Evolutionary conservation across 2,113 vertebrate species (phyloP).

Genomic region (Clarias batrachus): DNA sequence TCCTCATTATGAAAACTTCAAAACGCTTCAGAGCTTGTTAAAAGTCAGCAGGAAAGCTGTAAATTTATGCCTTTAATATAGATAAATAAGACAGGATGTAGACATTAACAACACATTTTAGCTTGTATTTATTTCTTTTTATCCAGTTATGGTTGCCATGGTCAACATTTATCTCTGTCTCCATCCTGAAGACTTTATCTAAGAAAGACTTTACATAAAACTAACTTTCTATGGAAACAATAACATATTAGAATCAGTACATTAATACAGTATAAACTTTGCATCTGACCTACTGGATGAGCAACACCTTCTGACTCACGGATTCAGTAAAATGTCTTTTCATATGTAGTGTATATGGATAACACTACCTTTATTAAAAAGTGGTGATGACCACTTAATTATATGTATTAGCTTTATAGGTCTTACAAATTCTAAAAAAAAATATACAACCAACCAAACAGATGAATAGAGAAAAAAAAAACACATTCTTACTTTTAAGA

Average conservation of each 20-base stretch:
- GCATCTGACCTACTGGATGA: too few species aligned
- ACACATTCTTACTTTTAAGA: not conserved
- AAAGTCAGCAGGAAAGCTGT: too few species aligned
- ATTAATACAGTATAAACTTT: too few species aligned
- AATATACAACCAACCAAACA: not conserved
- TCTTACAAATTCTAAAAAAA: not conserved
- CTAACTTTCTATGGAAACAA: too few species aligned
- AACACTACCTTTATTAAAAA: not conserved
- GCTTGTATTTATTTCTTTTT: not conserved
- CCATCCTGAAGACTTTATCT: not conserved
- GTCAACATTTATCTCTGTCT: not conserved
- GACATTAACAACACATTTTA: not conserved
- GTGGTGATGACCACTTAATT: not conserved
- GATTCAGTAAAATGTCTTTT: not conserved
- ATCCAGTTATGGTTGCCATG: not conserved
- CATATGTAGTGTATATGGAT: not conserved
- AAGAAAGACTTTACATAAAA: too few species aligned
- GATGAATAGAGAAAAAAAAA: not conserved
- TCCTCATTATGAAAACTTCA: not conserved
- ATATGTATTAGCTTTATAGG: not conserved
- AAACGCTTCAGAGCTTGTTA: not conserved
- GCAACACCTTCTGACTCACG: too few species aligned
- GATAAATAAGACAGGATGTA: not conserved
- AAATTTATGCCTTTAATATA: not conserved
- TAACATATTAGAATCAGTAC: too few species aligned